phyloP scores from a whole-genome alignment of 2,113 vertebrate species.

The Callipepla californica region DNA sequence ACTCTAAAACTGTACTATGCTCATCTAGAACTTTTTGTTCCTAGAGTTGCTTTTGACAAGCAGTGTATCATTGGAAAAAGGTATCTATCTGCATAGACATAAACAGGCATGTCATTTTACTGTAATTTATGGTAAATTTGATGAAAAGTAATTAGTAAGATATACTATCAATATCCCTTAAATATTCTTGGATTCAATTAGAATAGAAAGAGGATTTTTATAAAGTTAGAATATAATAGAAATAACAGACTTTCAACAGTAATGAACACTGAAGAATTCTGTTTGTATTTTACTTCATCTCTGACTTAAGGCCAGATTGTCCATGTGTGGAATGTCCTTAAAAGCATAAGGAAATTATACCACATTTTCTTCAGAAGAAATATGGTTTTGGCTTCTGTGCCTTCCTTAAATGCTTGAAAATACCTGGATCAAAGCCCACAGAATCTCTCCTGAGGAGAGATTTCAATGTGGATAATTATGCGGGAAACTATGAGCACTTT shows the following conservation, averaged over 20 bases:
- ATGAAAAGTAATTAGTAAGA: slow-evolving; percentile 8
- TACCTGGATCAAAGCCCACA: slow-evolving; percentile 45
- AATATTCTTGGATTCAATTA: not conserved
- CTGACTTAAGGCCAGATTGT: slow-evolving; percentile 31
- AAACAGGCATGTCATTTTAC: not conserved
- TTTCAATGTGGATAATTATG: slow-evolving; percentile 49
- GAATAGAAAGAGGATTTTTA: not conserved
- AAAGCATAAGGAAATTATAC: slow-evolving; percentile 1
- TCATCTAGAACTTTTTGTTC: not conserved
- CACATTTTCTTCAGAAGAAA: slow-evolving; percentile 19
- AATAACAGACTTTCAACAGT: not conserved
- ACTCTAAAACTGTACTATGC: not conserved
- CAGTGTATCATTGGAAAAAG: not conserved
- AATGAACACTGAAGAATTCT: not conserved
- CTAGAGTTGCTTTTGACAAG: not conserved
- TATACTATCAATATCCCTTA: not conserved
- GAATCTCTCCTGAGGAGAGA: slow-evolving; percentile 50
- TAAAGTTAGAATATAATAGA: not conserved
- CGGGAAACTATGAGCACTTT: slow-evolving; percentile 40
- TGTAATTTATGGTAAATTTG: not conserved
- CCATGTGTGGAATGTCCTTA: not conserved
- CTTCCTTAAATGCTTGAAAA: slow-evolving; percentile 42
- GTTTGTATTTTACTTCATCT: not conserved
- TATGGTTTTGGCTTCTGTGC: slow-evolving; percentile 1
- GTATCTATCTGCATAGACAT: not conserved